A percentile compares a stretch with the other conserved stretches of the same genome.
Evolutionary conservation across 2,797 vertebrate genomes (phyloP).

Genomic region (Betta splendens): DNA sequence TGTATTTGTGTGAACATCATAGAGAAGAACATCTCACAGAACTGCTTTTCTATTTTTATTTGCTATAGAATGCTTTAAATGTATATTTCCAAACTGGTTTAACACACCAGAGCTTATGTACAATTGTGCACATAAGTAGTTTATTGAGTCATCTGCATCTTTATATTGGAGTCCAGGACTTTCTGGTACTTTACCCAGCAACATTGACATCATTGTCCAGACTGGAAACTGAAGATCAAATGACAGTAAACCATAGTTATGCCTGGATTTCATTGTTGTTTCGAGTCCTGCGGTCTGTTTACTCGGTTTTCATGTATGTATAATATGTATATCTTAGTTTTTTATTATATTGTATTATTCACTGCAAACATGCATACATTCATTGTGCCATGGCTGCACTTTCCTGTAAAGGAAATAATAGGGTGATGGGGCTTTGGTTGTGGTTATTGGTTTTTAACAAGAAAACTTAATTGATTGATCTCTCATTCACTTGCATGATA

Average conservation of each 20-base stretch:
- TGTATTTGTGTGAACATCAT: not conserved
- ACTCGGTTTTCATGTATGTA: not conserved
- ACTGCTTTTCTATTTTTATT: not conserved
- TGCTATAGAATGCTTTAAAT: not conserved
- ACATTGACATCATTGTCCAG: conserved; percentile 71
- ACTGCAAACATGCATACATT: no score
- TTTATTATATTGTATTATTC: no score
- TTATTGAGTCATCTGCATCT: not conserved
- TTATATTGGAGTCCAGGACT: no score
- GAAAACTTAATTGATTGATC: no score
- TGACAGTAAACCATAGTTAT: conserved; percentile 40
- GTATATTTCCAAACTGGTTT: no score
- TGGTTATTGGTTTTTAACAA: no score
- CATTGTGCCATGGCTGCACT: no score
- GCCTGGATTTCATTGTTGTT: conserved; percentile 1
- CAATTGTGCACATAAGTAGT: not conserved
- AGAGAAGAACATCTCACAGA: not conserved
- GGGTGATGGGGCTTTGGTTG: no score
- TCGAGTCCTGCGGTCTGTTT: conserved; percentile 10
- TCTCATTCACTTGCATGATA: no score
- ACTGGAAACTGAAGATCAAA: conserved; percentile 42
- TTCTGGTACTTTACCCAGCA: conserved; percentile 38
- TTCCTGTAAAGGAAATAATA: no score
- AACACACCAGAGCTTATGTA: no score
- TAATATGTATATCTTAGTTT: no score